Percentiles rank a stretch among this genome's conserved stretches.
Evolutionary conservation across 2,113 vertebrate genomes (phyloP).

Genomic region (Syrmaticus mikado): DNA sequence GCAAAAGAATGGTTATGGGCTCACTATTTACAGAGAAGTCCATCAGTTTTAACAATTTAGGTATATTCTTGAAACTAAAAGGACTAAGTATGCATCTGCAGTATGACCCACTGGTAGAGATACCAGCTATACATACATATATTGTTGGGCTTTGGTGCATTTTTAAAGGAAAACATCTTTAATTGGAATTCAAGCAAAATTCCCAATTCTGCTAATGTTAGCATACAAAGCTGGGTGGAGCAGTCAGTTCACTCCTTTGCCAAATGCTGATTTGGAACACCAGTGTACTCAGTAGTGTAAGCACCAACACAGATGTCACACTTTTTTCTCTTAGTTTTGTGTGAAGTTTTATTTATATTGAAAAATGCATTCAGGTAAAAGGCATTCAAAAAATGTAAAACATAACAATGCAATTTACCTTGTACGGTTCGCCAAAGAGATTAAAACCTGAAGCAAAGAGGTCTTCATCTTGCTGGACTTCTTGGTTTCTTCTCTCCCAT

Average conservation of each 20-base stretch:
- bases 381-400: background rate
- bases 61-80: slow-evolving; percentile 44
- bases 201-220: background rate
- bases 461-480: slow-evolving; percentile 98
- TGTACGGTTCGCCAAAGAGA: slow-evolving; percentile 97
- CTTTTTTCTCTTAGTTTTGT: background rate
- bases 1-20: background rate
- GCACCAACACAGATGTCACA: background rate
- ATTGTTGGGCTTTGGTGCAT: background rate
- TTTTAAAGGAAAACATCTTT: background rate
- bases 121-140: slow-evolving; percentile 33
- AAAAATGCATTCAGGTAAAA: background rate
- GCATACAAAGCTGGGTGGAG: background rate
- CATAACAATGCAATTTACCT: slow-evolving; percentile 79
- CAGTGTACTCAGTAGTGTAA: background rate
- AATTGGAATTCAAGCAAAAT: background rate
- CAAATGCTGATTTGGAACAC: background rate
- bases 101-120: slow-evolving; percentile 4
- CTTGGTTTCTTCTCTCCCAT: slow-evolving; percentile 97
- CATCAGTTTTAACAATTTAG: slow-evolving; percentile 27
- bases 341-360: background rate
- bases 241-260: background rate
- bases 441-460: slow-evolving; percentile 97
- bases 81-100: background rate
- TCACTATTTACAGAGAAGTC: slow-evolving; percentile 31